phyloP scores from a whole-genome alignment of 2,113 vertebrate genomes.

The Cynopterus brachyotis region DNA sequence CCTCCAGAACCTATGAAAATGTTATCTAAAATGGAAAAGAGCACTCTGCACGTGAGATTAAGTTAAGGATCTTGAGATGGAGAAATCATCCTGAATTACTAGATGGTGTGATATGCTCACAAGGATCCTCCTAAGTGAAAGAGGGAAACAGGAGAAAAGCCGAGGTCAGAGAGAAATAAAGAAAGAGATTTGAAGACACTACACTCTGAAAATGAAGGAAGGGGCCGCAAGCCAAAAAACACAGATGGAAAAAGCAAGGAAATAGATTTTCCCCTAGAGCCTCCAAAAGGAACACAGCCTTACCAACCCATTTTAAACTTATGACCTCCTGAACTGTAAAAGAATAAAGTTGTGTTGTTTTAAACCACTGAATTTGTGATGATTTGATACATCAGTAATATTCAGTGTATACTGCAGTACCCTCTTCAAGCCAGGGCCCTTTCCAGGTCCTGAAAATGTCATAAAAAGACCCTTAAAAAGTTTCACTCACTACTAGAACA shows the following conservation, averaged over 20 bases:
- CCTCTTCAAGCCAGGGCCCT: not conserved
- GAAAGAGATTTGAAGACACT: not conserved
- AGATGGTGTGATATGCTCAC: not conserved
- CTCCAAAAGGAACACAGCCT: not conserved
- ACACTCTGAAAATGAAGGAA: not conserved
- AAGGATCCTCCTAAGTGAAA: not conserved
- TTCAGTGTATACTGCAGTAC: not conserved
- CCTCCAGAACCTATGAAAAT: not conserved
- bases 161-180: not conserved
- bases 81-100: not conserved
- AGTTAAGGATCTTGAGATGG: not conserved
- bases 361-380: not conserved
- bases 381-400: not conserved
- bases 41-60: not conserved
- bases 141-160: not conserved
- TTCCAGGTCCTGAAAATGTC: not conserved
- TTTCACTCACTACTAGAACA: not conserved
- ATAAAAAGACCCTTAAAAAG: not conserved
- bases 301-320: not conserved
- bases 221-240: not conserved
- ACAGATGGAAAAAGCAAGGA: not conserved
- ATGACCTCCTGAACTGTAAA: not conserved
- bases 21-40: not conserved
- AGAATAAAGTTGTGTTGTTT: not conserved
- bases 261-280: not conserved